These are phyloP conservation scores for Phoenicopterus ruber DNA, from an alignment of 2,113 vertebrate species.

Conservation along the genomic window DNA sequence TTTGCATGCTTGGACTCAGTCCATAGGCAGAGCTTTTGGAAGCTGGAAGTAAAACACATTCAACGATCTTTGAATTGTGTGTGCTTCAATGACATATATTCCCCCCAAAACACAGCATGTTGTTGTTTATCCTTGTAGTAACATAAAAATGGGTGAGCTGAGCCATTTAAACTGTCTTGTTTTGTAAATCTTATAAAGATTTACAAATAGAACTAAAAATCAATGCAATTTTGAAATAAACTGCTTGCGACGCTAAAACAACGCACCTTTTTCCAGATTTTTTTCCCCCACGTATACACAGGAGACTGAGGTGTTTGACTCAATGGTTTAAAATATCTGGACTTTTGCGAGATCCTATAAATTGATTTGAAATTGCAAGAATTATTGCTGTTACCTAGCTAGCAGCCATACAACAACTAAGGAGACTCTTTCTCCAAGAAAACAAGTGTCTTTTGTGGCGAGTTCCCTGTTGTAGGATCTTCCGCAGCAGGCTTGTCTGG, in stretches of 20 bases:
- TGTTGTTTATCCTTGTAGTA: constrained; percentile 1
- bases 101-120: neutral
- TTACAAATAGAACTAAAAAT: neutral
- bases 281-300: neutral
- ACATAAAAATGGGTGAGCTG: neutral
- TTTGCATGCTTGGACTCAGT: neutral
- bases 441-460: neutral
- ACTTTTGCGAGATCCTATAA: neutral
- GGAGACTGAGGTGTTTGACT: neutral
- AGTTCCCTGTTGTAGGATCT: neutral
- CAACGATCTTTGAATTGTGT: neutral
- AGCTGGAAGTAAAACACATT: neutral
- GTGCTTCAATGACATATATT: neutral
- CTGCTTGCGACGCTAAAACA: neutral
- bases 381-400: neutral
- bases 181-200: neutral
- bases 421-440: neutral
- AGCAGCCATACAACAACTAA: neutral
- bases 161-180: constrained; percentile 13
- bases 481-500: neutral
- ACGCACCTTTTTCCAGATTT: neutral
- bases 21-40: neutral
- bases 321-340: neutral
- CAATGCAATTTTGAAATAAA: neutral
- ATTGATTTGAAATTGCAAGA: neutral